These are phyloP conservation scores for Spisula subtruncata DNA, from an alignment of 2,888 invertebrate species.

Conservation along the genomic window DNA sequence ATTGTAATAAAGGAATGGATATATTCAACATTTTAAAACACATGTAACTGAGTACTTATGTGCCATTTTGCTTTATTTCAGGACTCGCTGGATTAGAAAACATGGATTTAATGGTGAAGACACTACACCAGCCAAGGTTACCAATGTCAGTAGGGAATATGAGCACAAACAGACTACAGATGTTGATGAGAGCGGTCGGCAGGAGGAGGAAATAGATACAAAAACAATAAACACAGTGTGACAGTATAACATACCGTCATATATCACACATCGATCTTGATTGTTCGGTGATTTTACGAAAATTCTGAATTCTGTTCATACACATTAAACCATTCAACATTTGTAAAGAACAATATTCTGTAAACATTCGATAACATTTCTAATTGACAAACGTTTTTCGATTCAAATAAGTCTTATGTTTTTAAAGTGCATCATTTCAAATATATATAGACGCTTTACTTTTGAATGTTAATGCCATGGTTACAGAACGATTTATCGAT, in stretches of 20 bases:
- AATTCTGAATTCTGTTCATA: not conserved
- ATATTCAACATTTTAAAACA: no score
- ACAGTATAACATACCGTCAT: not conserved
- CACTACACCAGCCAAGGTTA: slow-evolving; percentile 12
- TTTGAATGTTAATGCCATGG: no score
- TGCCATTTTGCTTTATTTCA: not conserved
- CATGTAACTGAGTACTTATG: no score
- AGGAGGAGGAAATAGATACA: slow-evolving; percentile 37
- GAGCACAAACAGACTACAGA: slow-evolving; percentile 41
- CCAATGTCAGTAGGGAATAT: slow-evolving; percentile 46
- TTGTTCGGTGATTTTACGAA: not conserved
- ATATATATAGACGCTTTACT: no score
- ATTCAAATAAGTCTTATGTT: no score
- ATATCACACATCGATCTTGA: not conserved
- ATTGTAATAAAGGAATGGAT: no score
- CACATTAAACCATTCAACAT: not conserved
- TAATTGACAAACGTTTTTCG: no score
- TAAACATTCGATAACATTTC: no score
- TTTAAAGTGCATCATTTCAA: no score
- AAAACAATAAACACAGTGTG: not conserved
- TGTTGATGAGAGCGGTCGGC: slow-evolving; percentile 49
- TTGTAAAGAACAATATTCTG: no score
- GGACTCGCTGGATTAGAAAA: slow-evolving; percentile 61
- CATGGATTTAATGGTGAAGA: slow-evolving; percentile 52
- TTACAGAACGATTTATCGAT: no score